phyloP scores from a whole-genome alignment of 2,113 vertebrate species.

The Suncus etruscus region DNA sequence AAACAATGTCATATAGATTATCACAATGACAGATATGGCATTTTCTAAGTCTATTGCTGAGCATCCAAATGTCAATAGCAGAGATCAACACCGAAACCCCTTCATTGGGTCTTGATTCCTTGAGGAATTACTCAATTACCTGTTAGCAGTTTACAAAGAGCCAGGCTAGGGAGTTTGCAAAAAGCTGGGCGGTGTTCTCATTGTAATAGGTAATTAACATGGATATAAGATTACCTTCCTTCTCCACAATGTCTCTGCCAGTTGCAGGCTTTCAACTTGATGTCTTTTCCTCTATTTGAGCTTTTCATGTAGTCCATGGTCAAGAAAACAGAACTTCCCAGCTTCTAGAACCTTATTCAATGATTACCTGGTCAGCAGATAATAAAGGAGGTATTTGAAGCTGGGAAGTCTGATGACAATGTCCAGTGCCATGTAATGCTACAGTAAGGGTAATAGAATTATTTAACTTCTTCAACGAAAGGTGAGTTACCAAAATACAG shows the following conservation, averaged over 20 bases:
- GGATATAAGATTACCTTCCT: neutral
- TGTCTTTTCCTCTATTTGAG: neutral
- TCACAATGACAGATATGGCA: neutral
- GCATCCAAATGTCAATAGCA: neutral
- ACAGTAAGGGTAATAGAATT: too few relatives aligned
- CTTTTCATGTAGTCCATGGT: neutral
- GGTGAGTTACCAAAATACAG: too few relatives aligned
- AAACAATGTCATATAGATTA: conserved; percentile 1
- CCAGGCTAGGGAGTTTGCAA: neutral
- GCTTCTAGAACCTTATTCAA: too few relatives aligned
- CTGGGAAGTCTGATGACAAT: too few relatives aligned
- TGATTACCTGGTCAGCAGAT: too few relatives aligned
- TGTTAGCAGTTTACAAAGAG: neutral
- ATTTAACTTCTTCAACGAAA: too few relatives aligned
- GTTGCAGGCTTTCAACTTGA: neutral
- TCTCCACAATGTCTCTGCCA: neutral
- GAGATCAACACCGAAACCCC: neutral
- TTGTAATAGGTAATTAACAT: neutral
- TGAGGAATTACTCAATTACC: neutral
- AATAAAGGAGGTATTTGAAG: too few relatives aligned
- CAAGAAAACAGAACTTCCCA: too few relatives aligned
- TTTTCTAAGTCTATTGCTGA: neutral
- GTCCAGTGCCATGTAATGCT: too few relatives aligned
- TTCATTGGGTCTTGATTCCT: neutral
- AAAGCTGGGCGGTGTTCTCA: neutral